Evolutionary conservation across 1,140 invertebrate species (phyloP), one percentile per base, ranked within the genome.

Genomic region (Neomicropteryx cornuta): DNA sequence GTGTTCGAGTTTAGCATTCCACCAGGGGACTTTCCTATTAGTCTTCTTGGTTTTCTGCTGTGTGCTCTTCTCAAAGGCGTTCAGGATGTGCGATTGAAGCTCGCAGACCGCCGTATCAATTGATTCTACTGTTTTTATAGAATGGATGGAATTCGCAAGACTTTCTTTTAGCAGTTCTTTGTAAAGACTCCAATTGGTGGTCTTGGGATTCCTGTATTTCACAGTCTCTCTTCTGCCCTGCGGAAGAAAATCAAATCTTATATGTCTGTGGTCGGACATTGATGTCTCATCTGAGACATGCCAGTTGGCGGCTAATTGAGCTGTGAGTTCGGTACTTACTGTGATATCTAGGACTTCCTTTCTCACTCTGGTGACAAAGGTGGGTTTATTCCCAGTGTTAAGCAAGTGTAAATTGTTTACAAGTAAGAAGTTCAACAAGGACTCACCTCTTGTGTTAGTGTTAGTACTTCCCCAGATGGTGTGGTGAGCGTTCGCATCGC

Each of bases 401-500:
- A 37, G 2, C 1, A 51, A 23, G 6, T 36, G 19, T 8, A 48
- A 14, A 5, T 43, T 32, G 2, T 37, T 46, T 11, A 22, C 13
- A 3, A 27, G 28, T 4, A 52, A 2, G 30, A 41, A 54, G 18
- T 54, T 37, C 4, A 49, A 24, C 2, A 52, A 27, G 5, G 22
- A 14, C 18, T 33, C 22, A 13, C 49, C 47, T 39, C 52, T 47
- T 0, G 19, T 37, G 37, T 48, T 50, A 17, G 28, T 47, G 31
- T 46, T 36, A 1, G 38, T 41, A 36, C 49, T 52, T 3, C 47
- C 47, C 45, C 44, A 51, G 4, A 44, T 33, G 1, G 20, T 33
- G 23, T 51, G 36, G 29, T 53, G 47, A 3, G 41, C 33, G 29
- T 50, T 53, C 0, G 45, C 45, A 42, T 54, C 48, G 32, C 49